Evolutionary conservation across 2,797 vertebrate species (phyloP).

Genomic region (Phoeniculus purpureus): DNA sequence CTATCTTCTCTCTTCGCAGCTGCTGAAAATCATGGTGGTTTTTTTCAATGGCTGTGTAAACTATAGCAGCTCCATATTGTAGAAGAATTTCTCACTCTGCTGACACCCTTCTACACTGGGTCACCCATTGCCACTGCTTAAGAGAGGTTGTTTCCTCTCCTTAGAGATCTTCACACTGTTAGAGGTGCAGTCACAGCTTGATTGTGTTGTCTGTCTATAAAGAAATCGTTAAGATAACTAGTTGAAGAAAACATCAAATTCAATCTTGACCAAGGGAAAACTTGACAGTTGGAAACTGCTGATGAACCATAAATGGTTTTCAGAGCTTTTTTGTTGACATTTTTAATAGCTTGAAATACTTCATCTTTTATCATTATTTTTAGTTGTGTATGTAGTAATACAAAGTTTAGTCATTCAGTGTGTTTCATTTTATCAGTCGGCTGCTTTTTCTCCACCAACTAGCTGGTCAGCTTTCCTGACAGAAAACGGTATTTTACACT

Average conservation of each 20-base stretch:
- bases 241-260: not conserved
- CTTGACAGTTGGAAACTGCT: not conserved
- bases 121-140: not conserved
- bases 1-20: not conserved
- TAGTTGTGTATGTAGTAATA: not conserved
- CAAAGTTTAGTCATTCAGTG: not conserved
- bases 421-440: not conserved
- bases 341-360: not conserved
- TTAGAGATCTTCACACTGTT: not conserved
- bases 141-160: not conserved
- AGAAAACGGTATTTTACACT: not conserved
- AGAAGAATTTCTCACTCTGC: not conserved
- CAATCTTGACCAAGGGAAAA: not conserved
- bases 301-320: not conserved
- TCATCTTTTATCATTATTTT: not conserved
- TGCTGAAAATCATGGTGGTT: not conserved
- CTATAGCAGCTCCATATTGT: fast-evolving
- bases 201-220: not conserved
- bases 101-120: not conserved
- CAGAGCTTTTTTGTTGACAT: not conserved
- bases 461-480: not conserved
- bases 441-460: not conserved
- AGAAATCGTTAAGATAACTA: not conserved
- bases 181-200: not conserved
- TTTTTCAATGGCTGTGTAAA: not conserved